Percentiles rank a stretch among this genome's conserved stretches.
Evolutionary conservation across 2,888 invertebrate species (phyloP).

Genomic region (Apantesis nais): DNA sequence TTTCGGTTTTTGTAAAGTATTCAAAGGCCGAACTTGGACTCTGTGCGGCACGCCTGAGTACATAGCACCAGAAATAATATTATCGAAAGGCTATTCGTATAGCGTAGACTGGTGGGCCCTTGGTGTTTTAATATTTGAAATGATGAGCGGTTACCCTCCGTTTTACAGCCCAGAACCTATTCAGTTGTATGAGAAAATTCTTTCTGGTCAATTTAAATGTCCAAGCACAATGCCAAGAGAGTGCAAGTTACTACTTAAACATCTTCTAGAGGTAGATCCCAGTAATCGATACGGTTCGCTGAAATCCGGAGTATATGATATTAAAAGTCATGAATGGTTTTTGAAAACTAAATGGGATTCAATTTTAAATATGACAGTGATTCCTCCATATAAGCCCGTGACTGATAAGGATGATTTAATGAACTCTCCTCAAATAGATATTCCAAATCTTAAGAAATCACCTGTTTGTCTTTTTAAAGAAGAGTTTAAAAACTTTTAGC

Average conservation of each 20-base stretch:
- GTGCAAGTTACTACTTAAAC: slow-evolving; percentile 91
- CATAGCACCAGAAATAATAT: slow-evolving; percentile 95
- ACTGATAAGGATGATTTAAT: slow-evolving; percentile 86
- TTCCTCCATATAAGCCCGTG: slow-evolving; percentile 86
- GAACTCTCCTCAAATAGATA: slow-evolving; percentile 88
- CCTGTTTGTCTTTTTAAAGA: slow-evolving; percentile 82
- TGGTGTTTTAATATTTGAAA: slow-evolving; percentile 94
- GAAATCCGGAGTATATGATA: slow-evolving; percentile 94
- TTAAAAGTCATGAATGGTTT: slow-evolving; percentile 96
- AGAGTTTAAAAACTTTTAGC: slow-evolving; percentile 89
- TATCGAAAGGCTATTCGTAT: slow-evolving; percentile 95
- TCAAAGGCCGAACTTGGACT: slow-evolving; percentile 92
- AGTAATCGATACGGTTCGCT: slow-evolving; percentile 92
- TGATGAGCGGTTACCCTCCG: slow-evolving; percentile 95
- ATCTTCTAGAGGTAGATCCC: slow-evolving; percentile 88
- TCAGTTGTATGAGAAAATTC: slow-evolving; percentile 96
- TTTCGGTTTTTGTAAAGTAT: slow-evolving; percentile 95
- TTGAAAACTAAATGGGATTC: slow-evolving; percentile 91
- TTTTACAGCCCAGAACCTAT: slow-evolving; percentile 95
- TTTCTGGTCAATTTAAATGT: slow-evolving; percentile 93
- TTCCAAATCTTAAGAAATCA: slow-evolving; percentile 77
- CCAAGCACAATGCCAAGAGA: slow-evolving; percentile 91
- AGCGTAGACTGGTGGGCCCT: slow-evolving; percentile 98
- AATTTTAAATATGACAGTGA: slow-evolving; percentile 90
- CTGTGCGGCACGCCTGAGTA: slow-evolving; percentile 98